Evolutionary conservation across 2,888 invertebrate species (phyloP), one percentile per base, ranked within the genome.

Genomic region (Dryadula phaetusa): DNA sequence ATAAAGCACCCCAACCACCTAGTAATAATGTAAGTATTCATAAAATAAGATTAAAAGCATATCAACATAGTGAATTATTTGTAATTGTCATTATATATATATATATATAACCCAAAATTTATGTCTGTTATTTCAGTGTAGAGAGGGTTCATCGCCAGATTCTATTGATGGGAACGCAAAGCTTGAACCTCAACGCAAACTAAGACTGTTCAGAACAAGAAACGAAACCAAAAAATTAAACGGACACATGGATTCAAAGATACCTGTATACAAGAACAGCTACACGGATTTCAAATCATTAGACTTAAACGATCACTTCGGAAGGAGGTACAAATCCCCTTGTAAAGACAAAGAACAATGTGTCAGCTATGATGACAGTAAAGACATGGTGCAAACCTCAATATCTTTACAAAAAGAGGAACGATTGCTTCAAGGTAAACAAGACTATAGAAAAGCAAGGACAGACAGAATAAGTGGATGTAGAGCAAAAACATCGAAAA

Each of bases 121-220:
- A 46, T 56, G 28, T 52, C 1, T 62, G 7, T 64, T 20, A 44
- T 62, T 82, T 6, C 78, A 91, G 85, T 85, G 88, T 71, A 87
- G 85, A 68, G 93, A 94, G 64, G 93, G 92, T 75, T 93, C 94
- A 66, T 94, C 94, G 67, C 94, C 94, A 73, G 94, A 94, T 82
- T 94, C 94, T 67, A 94, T 93, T 79, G 91, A 92, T 81, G 86
- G 90, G 74, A 93, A 93, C 77, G 81, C 87, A 76, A 90, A 88
- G 84, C 80, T 85, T 72, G 90, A 93, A 84, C 88, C 90, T 70
- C 91, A 91, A 69, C 90, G 94, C 71, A 94, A 94, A 81, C 90
- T 94, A 56, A 94, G 96, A 58, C 92, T 96, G 40, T 97, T 96
- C 83, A 96, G 95, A 88, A 96, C 96, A 56, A 94, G 95, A 81